Percentiles rank a stretch among this genome's conserved stretches.
Evolutionary conservation across 2,888 invertebrate species (phyloP).

Genomic region (Cataglyphis cursor): DNA sequence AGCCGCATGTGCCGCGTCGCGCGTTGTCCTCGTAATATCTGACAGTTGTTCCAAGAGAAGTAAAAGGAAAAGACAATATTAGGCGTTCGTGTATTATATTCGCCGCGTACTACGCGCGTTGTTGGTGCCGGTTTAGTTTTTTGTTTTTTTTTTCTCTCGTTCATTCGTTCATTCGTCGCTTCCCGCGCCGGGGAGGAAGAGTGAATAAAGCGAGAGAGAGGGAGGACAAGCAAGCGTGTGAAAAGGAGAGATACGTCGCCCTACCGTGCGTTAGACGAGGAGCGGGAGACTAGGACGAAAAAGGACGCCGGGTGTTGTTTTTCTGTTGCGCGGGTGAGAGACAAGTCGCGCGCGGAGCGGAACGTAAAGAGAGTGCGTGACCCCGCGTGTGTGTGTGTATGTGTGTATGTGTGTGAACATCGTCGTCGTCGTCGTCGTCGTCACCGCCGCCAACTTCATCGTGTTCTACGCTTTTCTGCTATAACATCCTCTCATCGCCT

Average conservation of each 20-base stretch:
- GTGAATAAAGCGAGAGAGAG: not conserved
- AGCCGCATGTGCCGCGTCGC: constrained; percentile 45
- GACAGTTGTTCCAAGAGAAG: constrained; percentile 11
- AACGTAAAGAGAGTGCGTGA: constrained; percentile 68
- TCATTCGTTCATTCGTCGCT: constrained; percentile 3
- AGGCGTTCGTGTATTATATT: constrained; percentile 2
- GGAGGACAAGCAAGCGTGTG: not conserved
- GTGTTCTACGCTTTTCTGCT: constrained; percentile 42
- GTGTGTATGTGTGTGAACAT: constrained; percentile 58
- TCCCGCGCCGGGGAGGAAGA: not conserved
- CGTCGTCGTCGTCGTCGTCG: constrained; percentile 33
- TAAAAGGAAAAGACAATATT: not conserved
- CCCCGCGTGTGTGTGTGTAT: constrained; percentile 71
- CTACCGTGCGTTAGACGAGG: constrained; percentile 42
- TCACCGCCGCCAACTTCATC: not conserved
- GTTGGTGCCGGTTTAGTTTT: constrained; percentile 65
- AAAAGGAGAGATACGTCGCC: constrained; percentile 3
- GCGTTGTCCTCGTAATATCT: constrained; percentile 40
- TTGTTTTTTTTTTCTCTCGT: constrained; percentile 15
- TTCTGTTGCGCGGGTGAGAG: constrained; percentile 62
- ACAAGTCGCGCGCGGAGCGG: constrained; percentile 64
- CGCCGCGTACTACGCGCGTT: constrained; percentile 47
- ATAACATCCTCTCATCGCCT: constrained; percentile 11
- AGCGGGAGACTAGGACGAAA: constrained; percentile 48
- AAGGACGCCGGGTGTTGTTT: constrained; percentile 74